Base-by-base conservation (phyloP, 2,113 vertebrate genomes). In the Cavia porcellus region DNA sequence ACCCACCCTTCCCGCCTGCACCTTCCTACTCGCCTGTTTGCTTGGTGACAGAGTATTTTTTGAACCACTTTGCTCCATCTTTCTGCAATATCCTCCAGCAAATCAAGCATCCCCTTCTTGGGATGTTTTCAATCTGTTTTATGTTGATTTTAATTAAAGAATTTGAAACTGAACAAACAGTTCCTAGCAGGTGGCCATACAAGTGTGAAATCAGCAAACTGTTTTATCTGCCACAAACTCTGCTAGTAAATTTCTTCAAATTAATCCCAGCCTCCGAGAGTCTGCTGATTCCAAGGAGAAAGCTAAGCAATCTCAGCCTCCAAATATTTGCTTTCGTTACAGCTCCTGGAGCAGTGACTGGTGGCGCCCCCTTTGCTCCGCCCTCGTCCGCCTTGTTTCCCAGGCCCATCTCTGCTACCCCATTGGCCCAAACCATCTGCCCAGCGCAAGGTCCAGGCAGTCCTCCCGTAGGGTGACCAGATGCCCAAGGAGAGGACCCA, bases 141-240 rank as follows among this genome's bases (percentile, higher is more conserved):
- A 98, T 98, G 98, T 99, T 98, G 98, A 99, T 99, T 99, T 98
- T 99, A 99, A 99, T 99, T 99, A 99, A 99, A 98, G 98, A 98
- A 98, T 98, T 97, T 89, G 97, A 99, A 98, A 99, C 98, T 94
- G 98, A 99, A 98, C 98, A 99, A 99, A 98, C 99, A 98, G 98
- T 98, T 98, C 97, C 97, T 98, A 98, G 98, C 98, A 99, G 98
- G 98, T 98, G 98, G 98, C 98, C 98, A 98, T 95, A 98, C 98
- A 98, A 98, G 99, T 99, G 99, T 99, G 99, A 99, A 99, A 99
- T 99, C 99, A 99, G 98, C 99, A 99, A 98, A 99, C 98, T 98
- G 98, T 98, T 99, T 98, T 98, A 98, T 98, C 98, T 98, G 98
- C 98, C 98, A 94, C 98, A 97, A 98, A 98, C 98, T 98, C 98